Evolutionary conservation across 2,888 invertebrate species (phyloP), one percentile per base, ranked within the genome.

Genomic region (Copidosoma aretas): DNA sequence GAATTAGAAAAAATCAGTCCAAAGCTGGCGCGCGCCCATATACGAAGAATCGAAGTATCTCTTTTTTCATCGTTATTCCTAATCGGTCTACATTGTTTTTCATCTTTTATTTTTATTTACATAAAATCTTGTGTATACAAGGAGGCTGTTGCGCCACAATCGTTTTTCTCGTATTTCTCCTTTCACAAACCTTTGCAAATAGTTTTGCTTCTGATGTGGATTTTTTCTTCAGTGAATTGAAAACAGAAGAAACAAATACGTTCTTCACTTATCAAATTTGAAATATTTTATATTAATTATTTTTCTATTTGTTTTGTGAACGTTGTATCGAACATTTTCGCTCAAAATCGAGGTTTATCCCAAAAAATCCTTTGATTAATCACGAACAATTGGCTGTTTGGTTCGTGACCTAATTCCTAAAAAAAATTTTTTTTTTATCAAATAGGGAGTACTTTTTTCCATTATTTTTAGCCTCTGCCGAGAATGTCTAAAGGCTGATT

Each of bases 1-100:
- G 71, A 71, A 72, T 72, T 70, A 72, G 72, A 64, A 72, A 72
- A 72, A 72, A 68, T 68, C 67, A 68, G 69, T 72, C 65, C 67
- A 63, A 72, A 70, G 60, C 63, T 68, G 62, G 62, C 70, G 65
- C 3, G 32, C 60, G 52, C 64, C 64, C 43, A 17, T 62, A 57
- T 67, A 72, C 61, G 68, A 67, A 46, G 67, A 72, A 70, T 68
- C 64, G 49, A 70, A 66, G 21, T 72, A 3, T 46, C 17, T 46
- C 17, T 46, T 46, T 46, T 61, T 24, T 52, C 8, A 32, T 32
- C 32, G 8, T 32, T 32, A 32, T 8, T 5, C 32, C 64, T 70
- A 65, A 67, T 66, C 64, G 39, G 54, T 67, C 69, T 71, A 65
- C 58, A 43, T 32, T 62, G 15, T 52, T 62, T 53, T 49, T n/a